Base-by-base conservation (phyloP, 2,888 invertebrate species). In the Cryptosula pallasiana region DNA sequence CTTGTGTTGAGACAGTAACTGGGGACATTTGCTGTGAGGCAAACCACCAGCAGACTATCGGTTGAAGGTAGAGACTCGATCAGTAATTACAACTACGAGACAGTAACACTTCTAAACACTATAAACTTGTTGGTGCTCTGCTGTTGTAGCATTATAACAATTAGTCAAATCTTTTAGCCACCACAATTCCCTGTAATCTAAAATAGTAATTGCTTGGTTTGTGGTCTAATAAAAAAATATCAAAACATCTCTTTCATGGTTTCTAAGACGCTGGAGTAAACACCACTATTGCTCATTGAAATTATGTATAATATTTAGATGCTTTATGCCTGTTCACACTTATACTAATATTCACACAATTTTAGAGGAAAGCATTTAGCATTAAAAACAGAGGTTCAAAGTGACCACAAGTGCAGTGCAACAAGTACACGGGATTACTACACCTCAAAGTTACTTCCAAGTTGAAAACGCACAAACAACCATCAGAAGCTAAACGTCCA, bases 221-320 rank as follows among this genome's bases (percentile, higher is more conserved):
- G 63, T 63, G 63, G 63, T 63, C 63, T 32, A 27, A 63, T 63
- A 63, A 63, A 63, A 45, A 63, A 27, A 63, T 63, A 63, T 63
- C 63, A 63, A 63, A 63, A 63, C 63, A 63, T 27, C 63, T 63
- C 63, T 63, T 63, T 63, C 57, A 63, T 63, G 63, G 9, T 63
- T 20, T 27, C 34, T 13, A 27, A 32, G 32, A 20, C 16, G 27
- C 25, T 16, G 34, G 32, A n/a, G 63, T 63, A 63, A 32, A 63
- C 63, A 63, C 63, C 63, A 63, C 29, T 29, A 13, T 23, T 32
- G 16, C 16, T 34, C 32, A 32, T 32, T 63, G 27, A 63, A 29
- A 2, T 27, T 25, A 32, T 63, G 27, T 34, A 32, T 32, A 63
- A 32, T 27, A n/a, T n/a, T n/a, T n/a, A 25, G 63, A 5, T 3